These are phyloP conservation scores for Zoroaster sp. DNA, from an alignment of 53 echinoderm and acorn worm genomes.

Conservation along the genomic window DNA sequence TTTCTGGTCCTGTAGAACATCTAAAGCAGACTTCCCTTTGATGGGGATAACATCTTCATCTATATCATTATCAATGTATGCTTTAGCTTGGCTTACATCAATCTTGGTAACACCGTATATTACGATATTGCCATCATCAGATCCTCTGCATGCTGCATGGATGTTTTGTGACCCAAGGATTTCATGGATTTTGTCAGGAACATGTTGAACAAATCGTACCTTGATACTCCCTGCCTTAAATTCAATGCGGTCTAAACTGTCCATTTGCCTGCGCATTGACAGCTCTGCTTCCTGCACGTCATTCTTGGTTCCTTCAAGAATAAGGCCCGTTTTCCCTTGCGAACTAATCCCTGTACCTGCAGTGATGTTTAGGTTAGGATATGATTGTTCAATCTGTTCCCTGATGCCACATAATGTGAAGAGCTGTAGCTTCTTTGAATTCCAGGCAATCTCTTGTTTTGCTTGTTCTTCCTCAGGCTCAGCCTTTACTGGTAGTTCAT, in stretches of 20 bases:
- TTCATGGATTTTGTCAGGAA: constrained; percentile 47
- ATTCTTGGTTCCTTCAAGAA: neutral
- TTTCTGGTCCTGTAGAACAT: neutral
- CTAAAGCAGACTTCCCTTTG: neutral
- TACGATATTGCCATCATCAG: constrained; percentile 14
- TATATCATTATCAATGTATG: constrained; percentile 12
- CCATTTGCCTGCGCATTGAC: neutral
- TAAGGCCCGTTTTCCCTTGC: neutral
- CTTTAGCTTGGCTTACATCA: neutral
- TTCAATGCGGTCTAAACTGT: neutral
- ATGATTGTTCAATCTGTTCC: neutral
- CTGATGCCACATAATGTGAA: constrained; percentile 7
- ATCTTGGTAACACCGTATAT: neutral
- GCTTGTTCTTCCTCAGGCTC: neutral
- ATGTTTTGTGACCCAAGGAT: neutral
- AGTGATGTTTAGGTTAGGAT: constrained; percentile 16
- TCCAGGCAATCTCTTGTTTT: neutral
- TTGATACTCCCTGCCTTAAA: constrained; percentile 28
- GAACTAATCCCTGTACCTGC: neutral
- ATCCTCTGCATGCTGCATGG: constrained; percentile 9
- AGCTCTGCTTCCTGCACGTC: constrained; percentile 19
- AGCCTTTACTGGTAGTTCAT: neutral
- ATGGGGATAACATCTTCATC: neutral
- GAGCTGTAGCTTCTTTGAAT: constrained; percentile 10
- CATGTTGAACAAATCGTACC: constrained; percentile 8